phyloP scores from a whole-genome alignment of 1,140 invertebrate species.

The Zaprionus lachaisei region DNA sequence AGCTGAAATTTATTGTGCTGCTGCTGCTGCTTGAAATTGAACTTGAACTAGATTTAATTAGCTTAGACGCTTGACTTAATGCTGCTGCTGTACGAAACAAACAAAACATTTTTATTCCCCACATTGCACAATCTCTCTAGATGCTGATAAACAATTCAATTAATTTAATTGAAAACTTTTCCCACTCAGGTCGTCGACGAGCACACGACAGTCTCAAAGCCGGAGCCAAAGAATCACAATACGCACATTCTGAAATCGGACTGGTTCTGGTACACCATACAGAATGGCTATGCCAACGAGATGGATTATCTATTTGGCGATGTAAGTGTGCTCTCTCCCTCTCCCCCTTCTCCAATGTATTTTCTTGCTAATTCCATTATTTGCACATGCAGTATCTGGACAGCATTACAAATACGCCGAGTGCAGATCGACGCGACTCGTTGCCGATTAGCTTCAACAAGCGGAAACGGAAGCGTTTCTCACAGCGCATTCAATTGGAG shows the following conservation, averaged over 20 bases:
- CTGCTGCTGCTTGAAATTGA: constrained; percentile 47
- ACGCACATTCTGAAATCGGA: constrained; percentile 94
- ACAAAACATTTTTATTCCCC: constrained; percentile 59
- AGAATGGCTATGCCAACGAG: constrained; percentile 97
- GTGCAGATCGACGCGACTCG: constrained; percentile 87
- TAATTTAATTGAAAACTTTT: constrained; percentile 2
- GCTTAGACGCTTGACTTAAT: constrained; percentile 66
- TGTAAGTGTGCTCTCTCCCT: constrained; percentile 85
- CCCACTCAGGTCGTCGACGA: constrained; percentile 91
- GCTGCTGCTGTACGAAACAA: constrained; percentile 39
- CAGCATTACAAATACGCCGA: constrained; percentile 82
- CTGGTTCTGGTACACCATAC: constrained; percentile 98
- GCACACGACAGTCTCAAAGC: constrained; percentile 88
- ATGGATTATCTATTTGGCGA: constrained; percentile 94
- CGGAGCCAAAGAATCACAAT: constrained; percentile 86
- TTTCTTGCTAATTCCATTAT: background rate
- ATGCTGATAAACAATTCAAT: constrained; percentile 24
- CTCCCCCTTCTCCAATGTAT: too few species aligned
- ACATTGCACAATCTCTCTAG: constrained; percentile 33
- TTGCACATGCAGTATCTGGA: constrained; percentile 70
- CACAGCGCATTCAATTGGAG: constrained; percentile 77
- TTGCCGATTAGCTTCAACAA: constrained; percentile 83
- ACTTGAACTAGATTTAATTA: constrained; percentile 50
- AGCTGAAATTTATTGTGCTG: constrained; percentile 74
- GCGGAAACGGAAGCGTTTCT: constrained; percentile 90